phyloP scores from a whole-genome alignment of 2,797 vertebrate species.

The Catamblyrhynchus diadema region DNA sequence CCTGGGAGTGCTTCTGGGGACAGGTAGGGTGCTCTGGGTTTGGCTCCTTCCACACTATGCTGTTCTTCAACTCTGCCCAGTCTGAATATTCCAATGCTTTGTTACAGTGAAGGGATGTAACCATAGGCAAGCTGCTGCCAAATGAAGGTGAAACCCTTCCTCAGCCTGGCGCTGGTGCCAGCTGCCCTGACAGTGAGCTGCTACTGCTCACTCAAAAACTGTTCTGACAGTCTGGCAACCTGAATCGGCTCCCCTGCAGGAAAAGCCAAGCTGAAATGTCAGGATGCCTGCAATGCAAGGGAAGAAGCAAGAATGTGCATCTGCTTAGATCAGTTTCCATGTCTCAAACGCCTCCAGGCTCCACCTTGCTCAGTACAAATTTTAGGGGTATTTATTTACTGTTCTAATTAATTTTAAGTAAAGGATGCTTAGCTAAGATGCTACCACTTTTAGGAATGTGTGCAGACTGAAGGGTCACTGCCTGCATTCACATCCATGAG shows the following conservation, averaged over 20 bases:
- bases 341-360: neutral
- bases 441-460: neutral
- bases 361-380: neutral
- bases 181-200: neutral
- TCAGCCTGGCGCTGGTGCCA: neutral
- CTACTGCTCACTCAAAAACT: neutral
- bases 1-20: neutral
- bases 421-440: neutral
- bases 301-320: neutral
- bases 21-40: neutral
- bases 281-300: neutral
- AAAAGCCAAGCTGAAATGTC: neutral
- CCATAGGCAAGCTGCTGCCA: neutral
- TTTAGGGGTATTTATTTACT: neutral
- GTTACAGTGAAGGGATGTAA: rapidly evolving
- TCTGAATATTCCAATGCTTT: neutral
- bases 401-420: neutral
- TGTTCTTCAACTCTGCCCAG: neutral
- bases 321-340: neutral
- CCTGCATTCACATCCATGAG: neutral
- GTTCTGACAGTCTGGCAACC: neutral
- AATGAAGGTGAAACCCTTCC: neutral
- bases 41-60: neutral
- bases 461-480: neutral
- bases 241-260: neutral